Evolutionary conservation across 53 echinoderm and acorn worm genomes (phyloP).

Genomic region (Crossaster papposus): DNA sequence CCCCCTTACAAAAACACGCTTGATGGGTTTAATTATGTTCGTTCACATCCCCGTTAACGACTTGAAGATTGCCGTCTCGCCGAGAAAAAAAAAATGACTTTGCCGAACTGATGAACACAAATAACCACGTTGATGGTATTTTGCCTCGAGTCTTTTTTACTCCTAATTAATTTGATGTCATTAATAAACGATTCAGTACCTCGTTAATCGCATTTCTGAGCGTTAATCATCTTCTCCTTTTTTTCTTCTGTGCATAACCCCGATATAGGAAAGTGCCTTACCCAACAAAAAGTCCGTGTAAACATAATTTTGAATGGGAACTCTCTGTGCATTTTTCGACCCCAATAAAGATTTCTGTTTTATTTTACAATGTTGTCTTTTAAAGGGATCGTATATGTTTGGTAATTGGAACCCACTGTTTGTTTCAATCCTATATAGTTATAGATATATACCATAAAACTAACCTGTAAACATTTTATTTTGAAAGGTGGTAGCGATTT

Average conservation of each 20-base stretch:
- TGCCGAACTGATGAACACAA: background rate
- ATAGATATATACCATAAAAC: too few relatives aligned
- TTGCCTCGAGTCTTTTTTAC: background rate
- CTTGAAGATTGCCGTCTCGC: slow-evolving; percentile 12
- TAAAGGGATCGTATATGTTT: too few relatives aligned
- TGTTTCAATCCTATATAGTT: too few relatives aligned
- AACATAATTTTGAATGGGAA: too few relatives aligned
- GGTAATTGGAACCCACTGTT: too few relatives aligned
- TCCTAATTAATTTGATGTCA: background rate
- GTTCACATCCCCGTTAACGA: slow-evolving; percentile 41
- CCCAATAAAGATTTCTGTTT: too few relatives aligned
- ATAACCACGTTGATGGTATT: background rate
- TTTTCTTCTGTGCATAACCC: background rate
- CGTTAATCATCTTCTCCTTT: slow-evolving; percentile 7
- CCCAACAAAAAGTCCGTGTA: background rate
- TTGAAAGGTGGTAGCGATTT: too few relatives aligned
- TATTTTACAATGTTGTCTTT: too few relatives aligned
- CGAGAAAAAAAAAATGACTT: background rate
- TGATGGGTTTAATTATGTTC: slow-evolving; percentile 66
- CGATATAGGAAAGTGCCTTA: background rate
- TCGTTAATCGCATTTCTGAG: slow-evolving; percentile 15
- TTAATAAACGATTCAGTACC: background rate
- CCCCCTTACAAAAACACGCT: slow-evolving; percentile 54
- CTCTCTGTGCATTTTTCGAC: too few relatives aligned
- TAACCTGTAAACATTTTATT: too few relatives aligned